A percentile compares a stretch with the other conserved stretches of the same genome.
These are phyloP conservation scores for Xenentodon cancila DNA, from an alignment of 2,797 vertebrate species.

Conservation along the genomic window DNA sequence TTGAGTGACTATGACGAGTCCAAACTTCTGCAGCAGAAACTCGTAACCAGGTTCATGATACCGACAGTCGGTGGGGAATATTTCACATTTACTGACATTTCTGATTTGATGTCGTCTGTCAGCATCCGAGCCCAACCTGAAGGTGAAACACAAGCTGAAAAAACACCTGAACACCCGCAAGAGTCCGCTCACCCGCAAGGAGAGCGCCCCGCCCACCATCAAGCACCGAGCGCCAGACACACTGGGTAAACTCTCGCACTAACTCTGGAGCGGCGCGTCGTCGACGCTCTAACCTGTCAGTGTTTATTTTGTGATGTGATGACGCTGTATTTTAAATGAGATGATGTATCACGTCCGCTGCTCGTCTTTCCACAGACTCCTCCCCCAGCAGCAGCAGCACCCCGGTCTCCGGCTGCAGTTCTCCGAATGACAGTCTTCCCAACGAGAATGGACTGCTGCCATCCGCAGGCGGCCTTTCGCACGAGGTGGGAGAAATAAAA, in stretches of 20 bases:
- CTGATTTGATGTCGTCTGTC: background rate
- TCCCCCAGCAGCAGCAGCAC: conserved; percentile 97
- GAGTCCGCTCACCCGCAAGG: conserved; percentile 93
- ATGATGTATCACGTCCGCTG: background rate
- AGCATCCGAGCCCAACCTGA: conserved; percentile 97
- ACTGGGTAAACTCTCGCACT: conserved; percentile 79
- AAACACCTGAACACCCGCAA: conserved; percentile 94
- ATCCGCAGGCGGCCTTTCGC: conserved; percentile 76
- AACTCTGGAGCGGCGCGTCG: background rate
- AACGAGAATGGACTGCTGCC: conserved; percentile 89
- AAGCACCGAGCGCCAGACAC: conserved; percentile 87
- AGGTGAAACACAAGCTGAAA: conserved; percentile 94
- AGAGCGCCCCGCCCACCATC: conserved; percentile 90
- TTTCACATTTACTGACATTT: background rate
- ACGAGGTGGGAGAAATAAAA: conserved; percentile 82
- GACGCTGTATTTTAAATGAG: background rate
- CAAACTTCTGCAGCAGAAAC: background rate
- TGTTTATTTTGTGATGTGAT: background rate
- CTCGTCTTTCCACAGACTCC: conserved; percentile 81
- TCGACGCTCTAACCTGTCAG: background rate
- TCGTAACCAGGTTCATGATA: background rate
- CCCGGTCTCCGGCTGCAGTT: conserved; percentile 94
- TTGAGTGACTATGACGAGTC: background rate
- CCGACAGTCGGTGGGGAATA: background rate
- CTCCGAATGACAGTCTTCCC: conserved; percentile 92